Evolutionary conservation across 2,113 vertebrate species (phyloP).

Genomic region (Brienomyrus longianalis): DNA sequence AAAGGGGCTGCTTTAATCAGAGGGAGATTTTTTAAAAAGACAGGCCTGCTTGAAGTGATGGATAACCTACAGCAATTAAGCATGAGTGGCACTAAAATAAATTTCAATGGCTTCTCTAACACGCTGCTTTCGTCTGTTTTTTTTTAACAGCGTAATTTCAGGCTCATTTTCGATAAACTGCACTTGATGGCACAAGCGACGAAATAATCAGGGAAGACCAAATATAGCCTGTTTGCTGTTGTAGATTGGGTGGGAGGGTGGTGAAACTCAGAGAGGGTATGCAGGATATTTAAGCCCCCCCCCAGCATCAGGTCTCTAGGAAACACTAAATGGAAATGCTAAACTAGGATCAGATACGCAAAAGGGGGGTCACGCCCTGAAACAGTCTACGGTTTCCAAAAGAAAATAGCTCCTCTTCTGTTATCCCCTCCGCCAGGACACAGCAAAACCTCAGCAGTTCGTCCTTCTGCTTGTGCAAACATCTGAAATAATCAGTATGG

Average conservation of each 20-base stretch:
- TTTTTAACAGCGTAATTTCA: not conserved
- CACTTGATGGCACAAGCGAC: not conserved
- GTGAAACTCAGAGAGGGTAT: not conserved
- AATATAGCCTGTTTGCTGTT: not conserved
- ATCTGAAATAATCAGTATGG: not conserved
- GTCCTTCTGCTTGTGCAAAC: not conserved
- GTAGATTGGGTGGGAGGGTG: not conserved
- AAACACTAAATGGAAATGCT: not conserved
- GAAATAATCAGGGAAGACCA: not conserved
- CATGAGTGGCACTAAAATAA: not conserved
- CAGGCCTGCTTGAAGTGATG: too few species aligned
- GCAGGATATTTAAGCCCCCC: not conserved
- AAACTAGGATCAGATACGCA: not conserved
- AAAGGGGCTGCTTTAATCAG: not conserved
- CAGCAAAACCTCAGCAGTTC: not conserved
- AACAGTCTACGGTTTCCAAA: not conserved
- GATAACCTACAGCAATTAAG: not conserved
- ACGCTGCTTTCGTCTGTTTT: not conserved
- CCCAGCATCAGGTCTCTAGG: not conserved
- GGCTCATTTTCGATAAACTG: not conserved
- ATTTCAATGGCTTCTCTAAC: not conserved
- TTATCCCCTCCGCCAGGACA: not conserved
- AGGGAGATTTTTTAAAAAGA: not conserved
- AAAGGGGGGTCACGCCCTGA: not conserved
- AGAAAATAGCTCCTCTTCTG: not conserved